Evolutionary conservation across 2,888 invertebrate species (phyloP).

Genomic region (Polydesmus complanatus): DNA sequence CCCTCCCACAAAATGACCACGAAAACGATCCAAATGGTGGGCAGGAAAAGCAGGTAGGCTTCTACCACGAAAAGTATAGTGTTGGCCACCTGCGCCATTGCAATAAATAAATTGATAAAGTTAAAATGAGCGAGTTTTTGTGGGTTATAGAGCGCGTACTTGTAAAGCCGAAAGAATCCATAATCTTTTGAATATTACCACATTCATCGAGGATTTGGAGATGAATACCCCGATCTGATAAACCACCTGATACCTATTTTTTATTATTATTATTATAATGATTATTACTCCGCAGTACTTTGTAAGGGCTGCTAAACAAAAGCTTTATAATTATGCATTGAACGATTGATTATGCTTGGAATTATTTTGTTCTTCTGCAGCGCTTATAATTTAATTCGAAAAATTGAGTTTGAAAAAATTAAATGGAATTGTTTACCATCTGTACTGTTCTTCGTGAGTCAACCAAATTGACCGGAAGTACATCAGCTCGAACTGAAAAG

Average conservation of each 20-base stretch:
- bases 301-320: no score
- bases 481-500: not conserved
- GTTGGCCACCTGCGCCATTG: not conserved
- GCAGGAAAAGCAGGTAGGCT: not conserved
- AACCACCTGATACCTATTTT: not conserved
- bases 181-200: not conserved
- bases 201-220: not conserved
- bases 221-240: not conserved
- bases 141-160: no score
- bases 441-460: not conserved
- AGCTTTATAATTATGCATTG: no score
- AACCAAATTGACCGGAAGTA: not conserved
- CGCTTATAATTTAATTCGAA: no score
- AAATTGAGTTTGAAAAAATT: no score
- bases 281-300: no score
- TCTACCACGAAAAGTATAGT: not conserved
- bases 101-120: no score
- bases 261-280: not conserved
- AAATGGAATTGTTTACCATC: no score
- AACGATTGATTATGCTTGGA: no score
- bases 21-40: not conserved
- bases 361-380: no score
- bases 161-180: not conserved
- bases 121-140: no score
- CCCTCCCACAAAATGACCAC: not conserved